Evolutionary conservation across 2,797 vertebrate genomes (phyloP).

Genomic region (Rhinatrema bivittatum): DNA sequence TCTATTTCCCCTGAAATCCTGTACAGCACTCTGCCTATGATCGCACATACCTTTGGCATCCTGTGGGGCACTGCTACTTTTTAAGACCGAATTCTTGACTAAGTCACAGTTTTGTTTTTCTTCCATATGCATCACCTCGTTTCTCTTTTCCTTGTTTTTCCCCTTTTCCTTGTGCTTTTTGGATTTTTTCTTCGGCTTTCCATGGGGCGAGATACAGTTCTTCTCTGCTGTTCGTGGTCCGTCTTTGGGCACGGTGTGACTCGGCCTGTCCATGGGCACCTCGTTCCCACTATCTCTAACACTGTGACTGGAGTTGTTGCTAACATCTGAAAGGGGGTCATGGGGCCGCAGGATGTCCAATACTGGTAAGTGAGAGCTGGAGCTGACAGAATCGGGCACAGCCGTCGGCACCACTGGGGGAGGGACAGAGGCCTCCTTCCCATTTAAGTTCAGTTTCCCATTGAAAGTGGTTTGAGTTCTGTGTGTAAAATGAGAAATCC

Average conservation of each 20-base stretch:
- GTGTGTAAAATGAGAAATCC: constrained; percentile 82
- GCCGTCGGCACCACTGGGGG: neutral
- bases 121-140: constrained; percentile 26
- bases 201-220: constrained; percentile 42
- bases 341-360: constrained; percentile 74
- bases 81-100: constrained; percentile 45
- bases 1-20: no score
- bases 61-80: constrained; percentile 54
- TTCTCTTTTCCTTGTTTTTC: constrained; percentile 61
- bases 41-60: constrained; percentile 79
- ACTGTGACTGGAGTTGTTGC: constrained; percentile 80
- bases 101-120: constrained; percentile 50
- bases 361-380: constrained; percentile 54
- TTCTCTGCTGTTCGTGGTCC: constrained; percentile 36
- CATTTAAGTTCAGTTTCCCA: constrained; percentile 69
- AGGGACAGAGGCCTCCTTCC: constrained; percentile 51
- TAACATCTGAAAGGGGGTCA: constrained; percentile 81
- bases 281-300: constrained; percentile 72
- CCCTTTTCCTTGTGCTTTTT: constrained; percentile 94
- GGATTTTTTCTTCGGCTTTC: constrained; percentile 82
- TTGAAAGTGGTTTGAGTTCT: constrained; percentile 70
- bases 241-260: constrained; percentile 50
- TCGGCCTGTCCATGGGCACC: constrained; percentile 63
- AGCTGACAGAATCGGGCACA: constrained; percentile 32
- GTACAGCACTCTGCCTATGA: no score